These are phyloP conservation scores for Eurystomus glaucurus DNA, from an alignment of 2,797 vertebrate genomes.

Conservation along the genomic window DNA sequence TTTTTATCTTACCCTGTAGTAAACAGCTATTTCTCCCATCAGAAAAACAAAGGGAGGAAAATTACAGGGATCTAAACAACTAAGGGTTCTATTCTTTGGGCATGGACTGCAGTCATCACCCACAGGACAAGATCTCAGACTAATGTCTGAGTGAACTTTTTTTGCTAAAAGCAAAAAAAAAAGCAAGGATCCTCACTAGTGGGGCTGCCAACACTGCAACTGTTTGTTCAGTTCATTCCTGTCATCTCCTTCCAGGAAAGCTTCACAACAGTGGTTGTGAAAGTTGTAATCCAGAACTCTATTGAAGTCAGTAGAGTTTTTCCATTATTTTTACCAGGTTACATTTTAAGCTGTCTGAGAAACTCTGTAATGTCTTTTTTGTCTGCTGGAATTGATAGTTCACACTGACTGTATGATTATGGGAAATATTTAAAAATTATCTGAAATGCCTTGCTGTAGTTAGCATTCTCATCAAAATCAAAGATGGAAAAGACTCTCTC, in stretches of 20 bases:
- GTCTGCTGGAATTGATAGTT: background rate
- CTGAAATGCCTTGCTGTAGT: background rate
- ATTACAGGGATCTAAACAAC: background rate
- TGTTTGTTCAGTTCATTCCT: background rate
- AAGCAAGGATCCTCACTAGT: background rate
- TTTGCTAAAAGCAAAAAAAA: background rate
- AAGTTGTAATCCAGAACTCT: background rate
- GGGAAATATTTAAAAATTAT: background rate
- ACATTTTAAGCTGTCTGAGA: background rate
- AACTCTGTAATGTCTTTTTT: background rate
- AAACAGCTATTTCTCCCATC: background rate
- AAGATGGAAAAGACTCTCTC: background rate
- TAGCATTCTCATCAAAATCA: background rate
- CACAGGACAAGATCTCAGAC: background rate
- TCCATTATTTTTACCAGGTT: background rate
- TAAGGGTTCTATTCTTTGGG: background rate
- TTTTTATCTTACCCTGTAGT: background rate
- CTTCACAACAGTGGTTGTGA: background rate
- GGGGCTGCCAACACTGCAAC: background rate
- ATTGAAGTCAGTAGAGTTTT: background rate
- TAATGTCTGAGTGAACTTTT: background rate
- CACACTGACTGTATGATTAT: background rate
- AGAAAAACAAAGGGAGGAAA: background rate
- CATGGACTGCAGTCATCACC: fast-evolving
- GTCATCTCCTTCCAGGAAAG: background rate